These are phyloP conservation scores for Gymnothorax reevesii DNA, from an alignment of 2,797 vertebrate species.

Conservation along the genomic window DNA sequence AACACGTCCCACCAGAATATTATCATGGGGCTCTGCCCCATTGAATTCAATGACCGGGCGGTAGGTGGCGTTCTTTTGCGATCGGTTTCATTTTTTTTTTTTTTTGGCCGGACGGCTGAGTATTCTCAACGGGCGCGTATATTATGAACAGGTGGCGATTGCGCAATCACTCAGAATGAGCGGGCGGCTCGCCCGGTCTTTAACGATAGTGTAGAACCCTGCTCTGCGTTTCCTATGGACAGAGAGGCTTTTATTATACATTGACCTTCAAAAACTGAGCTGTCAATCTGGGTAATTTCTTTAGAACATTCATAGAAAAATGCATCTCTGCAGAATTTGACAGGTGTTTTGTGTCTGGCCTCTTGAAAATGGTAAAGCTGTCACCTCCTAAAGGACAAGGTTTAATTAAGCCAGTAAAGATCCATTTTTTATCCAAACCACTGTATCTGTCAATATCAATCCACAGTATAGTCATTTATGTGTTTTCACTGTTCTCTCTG, in stretches of 20 bases:
- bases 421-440: not conserved
- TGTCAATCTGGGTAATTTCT: not conserved
- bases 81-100: too few species aligned
- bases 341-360: not conserved
- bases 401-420: not conserved
- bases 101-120: too few species aligned
- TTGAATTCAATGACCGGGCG: too few species aligned
- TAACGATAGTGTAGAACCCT: too few species aligned
- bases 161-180: too few species aligned
- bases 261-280: not conserved
- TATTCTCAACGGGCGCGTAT: too few species aligned
- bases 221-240: not conserved
- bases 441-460: not conserved
- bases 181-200: too few species aligned
- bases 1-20: not conserved
- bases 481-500: too few species aligned
- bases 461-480: too few species aligned
- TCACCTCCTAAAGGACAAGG: not conserved
- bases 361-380: not conserved
- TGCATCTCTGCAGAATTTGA: not conserved
- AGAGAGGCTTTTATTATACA: not conserved
- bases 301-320: not conserved
- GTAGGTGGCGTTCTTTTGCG: too few species aligned
- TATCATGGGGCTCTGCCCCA: not conserved
- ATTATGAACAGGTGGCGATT: too few species aligned